phyloP scores from a whole-genome alignment of 2,888 invertebrate genomes.

The Celastrina argiolus region DNA sequence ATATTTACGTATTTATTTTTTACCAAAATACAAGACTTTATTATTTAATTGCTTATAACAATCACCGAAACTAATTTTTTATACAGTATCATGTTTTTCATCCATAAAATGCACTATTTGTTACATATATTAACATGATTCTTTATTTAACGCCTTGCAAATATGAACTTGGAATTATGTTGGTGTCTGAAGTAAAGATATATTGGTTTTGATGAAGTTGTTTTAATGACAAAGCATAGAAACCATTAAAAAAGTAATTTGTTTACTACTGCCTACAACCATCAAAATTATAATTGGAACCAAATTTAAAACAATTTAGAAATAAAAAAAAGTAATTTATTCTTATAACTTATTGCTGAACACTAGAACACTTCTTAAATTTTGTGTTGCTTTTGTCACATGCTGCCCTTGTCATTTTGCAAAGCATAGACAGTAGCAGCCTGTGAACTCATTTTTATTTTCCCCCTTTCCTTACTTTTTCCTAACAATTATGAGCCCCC shows the following conservation, averaged over 20 bases:
- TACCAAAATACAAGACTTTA: not conserved
- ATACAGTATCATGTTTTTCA: not conserved
- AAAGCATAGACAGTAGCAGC: too few relatives aligned
- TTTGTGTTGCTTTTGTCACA: too few relatives aligned
- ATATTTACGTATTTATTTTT: not conserved
- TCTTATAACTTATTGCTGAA: too few relatives aligned
- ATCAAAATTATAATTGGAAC: not conserved
- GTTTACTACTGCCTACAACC: not conserved
- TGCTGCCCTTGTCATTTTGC: too few relatives aligned
- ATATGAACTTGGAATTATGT: slow-evolving; percentile 14
- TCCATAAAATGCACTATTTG: slow-evolving; percentile 5
- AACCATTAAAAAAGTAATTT: not conserved
- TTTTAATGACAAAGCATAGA: slow-evolving; percentile 1
- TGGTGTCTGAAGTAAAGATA: slow-evolving; percentile 19
- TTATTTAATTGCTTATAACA: slow-evolving; percentile 3
- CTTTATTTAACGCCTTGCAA: slow-evolving; percentile 3
- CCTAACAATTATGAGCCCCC: too few relatives aligned
- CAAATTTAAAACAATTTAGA: not conserved
- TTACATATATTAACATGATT: slow-evolving; percentile 1
- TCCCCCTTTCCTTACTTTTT: too few relatives aligned
- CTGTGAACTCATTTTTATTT: too few relatives aligned
- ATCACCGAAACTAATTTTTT: not conserved
- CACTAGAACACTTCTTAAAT: too few relatives aligned
- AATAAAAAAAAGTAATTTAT: not conserved
- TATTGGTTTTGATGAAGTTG: slow-evolving; percentile 17